These are phyloP conservation scores for Oryzias sinensis DNA, from an alignment of 2,797 vertebrate genomes.

Conservation along the genomic window DNA sequence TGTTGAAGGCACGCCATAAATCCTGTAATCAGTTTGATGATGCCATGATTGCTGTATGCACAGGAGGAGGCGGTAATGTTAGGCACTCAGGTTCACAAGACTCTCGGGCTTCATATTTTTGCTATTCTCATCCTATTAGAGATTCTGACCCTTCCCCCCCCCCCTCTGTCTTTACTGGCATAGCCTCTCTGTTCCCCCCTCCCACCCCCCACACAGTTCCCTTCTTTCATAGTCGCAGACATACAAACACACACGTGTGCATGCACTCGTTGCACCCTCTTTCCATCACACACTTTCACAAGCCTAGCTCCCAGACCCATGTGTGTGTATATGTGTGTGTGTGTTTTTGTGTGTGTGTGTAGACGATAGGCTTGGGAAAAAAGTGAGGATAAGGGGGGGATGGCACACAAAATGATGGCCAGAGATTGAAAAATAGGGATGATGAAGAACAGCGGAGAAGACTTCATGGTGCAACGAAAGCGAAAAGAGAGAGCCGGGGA, in stretches of 20 bases:
- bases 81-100: conserved; percentile 70
- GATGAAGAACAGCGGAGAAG: conserved; percentile 36
- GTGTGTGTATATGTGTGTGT: conserved; percentile 33
- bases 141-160: conserved; percentile 79
- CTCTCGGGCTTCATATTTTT: conserved; percentile 73
- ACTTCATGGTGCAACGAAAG: conserved; percentile 47
- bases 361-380: conserved; percentile 68
- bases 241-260: conserved; percentile 31
- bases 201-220: conserved; percentile 27
- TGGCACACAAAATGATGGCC: conserved; percentile 51
- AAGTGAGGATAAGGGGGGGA: conserved; percentile 50
- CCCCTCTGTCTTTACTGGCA: conserved; percentile 62
- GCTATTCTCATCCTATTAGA: conserved; percentile 77
- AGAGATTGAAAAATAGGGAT: conserved; percentile 55
- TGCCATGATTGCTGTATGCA: conserved; percentile 69
- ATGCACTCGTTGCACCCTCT: conserved; percentile 71
- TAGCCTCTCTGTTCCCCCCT: conserved; percentile 48
- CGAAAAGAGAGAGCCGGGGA: conserved; percentile 43
- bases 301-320: conserved; percentile 63
- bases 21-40: conserved; percentile 69
- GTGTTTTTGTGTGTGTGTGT: conserved; percentile 17
- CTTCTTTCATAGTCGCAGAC: conserved; percentile 37
- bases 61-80: conserved; percentile 66
- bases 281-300: conserved; percentile 61
- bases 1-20: conserved; percentile 54